These are phyloP conservation scores for Trichonephila clavata DNA, from an alignment of 1,140 invertebrate species.

Conservation along the genomic window DNA sequence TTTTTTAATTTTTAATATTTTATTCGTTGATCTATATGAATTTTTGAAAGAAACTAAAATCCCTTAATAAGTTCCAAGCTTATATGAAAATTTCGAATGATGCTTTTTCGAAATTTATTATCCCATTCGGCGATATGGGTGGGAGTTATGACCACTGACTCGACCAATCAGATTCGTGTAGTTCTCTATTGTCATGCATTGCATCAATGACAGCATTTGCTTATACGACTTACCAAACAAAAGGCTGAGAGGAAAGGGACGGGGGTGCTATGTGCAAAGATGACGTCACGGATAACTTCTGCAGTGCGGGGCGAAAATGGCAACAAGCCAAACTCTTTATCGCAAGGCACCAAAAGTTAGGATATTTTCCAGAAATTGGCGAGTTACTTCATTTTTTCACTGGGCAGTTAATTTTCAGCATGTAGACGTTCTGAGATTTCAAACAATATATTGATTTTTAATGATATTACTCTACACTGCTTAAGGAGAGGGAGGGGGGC, in stretches of 20 bases:
- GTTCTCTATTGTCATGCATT: conserved; percentile 50
- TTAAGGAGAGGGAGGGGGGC: too few relatives aligned
- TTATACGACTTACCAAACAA: conserved; percentile 59
- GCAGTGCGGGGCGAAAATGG: conserved; percentile 75
- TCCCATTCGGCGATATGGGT: conserved; percentile 4
- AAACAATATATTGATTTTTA: too few relatives aligned
- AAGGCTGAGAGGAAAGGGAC: neutral
- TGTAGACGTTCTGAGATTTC: too few relatives aligned
- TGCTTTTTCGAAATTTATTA: neutral
- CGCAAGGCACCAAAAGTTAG: conserved; percentile 51
- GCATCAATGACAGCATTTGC: conserved; percentile 69
- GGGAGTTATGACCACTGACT: conserved; percentile 28
- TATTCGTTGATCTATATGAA: neutral
- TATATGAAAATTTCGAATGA: neutral
- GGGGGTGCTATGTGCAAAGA: conserved; percentile 16
- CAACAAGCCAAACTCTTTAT: conserved; percentile 69
- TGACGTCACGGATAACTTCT: conserved; percentile 75
- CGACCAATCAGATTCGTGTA: conserved; percentile 40
- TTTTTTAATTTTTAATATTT: too few relatives aligned
- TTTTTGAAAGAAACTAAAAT: neutral
- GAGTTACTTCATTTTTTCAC: neutral
- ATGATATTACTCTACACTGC: too few relatives aligned
- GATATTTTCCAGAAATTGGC: conserved; percentile 51
- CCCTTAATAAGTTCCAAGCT: neutral
- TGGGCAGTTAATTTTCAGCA: too few relatives aligned